Percentiles rank a stretch among this genome's conserved stretches.
Conservation (phyloP, 2,888 invertebrate genomes). For the Lomographa bimaculata region DNA sequence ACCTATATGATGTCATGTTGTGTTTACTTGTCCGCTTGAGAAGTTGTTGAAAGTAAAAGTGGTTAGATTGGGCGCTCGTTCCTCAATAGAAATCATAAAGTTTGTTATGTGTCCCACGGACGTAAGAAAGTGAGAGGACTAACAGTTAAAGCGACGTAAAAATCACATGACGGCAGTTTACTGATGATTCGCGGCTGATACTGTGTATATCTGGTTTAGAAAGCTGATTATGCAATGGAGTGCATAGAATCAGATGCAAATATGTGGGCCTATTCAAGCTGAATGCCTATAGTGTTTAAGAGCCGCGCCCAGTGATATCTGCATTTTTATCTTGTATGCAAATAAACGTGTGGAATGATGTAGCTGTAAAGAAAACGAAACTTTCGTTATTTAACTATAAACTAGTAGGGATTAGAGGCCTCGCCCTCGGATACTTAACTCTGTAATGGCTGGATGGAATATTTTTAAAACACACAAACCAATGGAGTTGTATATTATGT, state of each 20-base stretch:
- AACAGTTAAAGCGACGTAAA: conserved; percentile 27
- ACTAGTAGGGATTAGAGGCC: too few relatives aligned
- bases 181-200: conserved; percentile 26
- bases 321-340: conserved; percentile 18
- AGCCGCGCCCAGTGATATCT: conserved; percentile 1
- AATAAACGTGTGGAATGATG: conserved; percentile 21
- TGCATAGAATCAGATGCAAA: conserved; percentile 5
- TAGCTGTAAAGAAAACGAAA: conserved; percentile 11
- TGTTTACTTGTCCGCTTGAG: conserved; percentile 47
- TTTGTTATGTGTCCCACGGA: conserved; percentile 51
- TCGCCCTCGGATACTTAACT: too few relatives aligned
- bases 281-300: conserved; percentile 1
- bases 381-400: conserved; percentile 9
- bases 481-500: too few relatives aligned
- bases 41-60: conserved; percentile 73
- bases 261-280: conserved; percentile 5
- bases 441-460: too few relatives aligned
- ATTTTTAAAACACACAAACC: not conserved
- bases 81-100: conserved; percentile 63
- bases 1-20: conserved; percentile 46
- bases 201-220: conserved; percentile 36
- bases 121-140: conserved; percentile 69
- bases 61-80: conserved; percentile 62
- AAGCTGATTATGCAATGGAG: conserved; percentile 36
- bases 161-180: conserved; percentile 30